Conservation (phyloP, 2,888 invertebrate species). For the Adelphocoris suturalis region DNA sequence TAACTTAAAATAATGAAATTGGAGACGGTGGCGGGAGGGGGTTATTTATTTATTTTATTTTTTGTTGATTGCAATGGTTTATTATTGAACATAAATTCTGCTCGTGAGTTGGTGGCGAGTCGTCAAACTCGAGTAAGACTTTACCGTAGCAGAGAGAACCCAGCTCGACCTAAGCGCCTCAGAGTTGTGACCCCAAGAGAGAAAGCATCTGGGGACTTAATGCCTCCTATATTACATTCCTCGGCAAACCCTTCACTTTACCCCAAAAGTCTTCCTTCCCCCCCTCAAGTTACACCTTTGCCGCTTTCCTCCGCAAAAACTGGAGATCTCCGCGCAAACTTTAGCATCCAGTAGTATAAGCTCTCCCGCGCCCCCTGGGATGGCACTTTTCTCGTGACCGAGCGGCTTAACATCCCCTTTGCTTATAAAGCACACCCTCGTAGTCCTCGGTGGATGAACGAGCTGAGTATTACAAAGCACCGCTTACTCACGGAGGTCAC, state of each 20-base stretch:
- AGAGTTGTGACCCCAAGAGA: conserved; percentile 4
- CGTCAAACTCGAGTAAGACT: not conserved
- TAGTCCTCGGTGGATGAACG: conserved; percentile 31
- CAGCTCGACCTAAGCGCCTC: not conserved
- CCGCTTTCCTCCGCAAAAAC: not conserved
- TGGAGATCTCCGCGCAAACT: conserved; percentile 40
- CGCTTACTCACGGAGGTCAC: conserved; percentile 48
- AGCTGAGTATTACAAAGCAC: conserved; percentile 36
- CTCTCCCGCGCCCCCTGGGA: not conserved
- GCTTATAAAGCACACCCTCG: conserved; percentile 25
- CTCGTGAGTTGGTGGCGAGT: no score
- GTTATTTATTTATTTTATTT: no score
- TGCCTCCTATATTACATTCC: conserved; percentile 59
- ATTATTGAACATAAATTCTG: no score
- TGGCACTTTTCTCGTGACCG: conserved; percentile 42
- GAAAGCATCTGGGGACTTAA: conserved; percentile 35
- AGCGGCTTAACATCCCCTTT: conserved; percentile 51
- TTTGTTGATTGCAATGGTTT: not conserved
- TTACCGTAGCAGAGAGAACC: not conserved
- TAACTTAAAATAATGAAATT: no score
- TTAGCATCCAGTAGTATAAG: conserved; percentile 26
- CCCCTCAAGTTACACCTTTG: not conserved
- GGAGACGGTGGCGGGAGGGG: no score
- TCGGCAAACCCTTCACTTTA: conserved; percentile 37
- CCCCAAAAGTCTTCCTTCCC: conserved; percentile 13